phyloP scores from a whole-genome alignment of 2,888 invertebrate species.

The Metalampra italica region DNA sequence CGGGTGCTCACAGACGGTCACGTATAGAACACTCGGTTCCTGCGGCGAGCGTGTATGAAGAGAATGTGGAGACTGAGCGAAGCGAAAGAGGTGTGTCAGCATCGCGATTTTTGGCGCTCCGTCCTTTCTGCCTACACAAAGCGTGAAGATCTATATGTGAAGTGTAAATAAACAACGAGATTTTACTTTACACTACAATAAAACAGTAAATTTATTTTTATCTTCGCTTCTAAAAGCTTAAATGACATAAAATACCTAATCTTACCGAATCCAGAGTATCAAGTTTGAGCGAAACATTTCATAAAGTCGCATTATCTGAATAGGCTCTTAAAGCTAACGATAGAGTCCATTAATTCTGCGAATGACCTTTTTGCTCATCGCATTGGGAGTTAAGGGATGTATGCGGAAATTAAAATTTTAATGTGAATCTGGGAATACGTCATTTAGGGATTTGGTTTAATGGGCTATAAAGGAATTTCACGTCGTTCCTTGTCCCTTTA shows the following conservation, averaged over 20 bases:
- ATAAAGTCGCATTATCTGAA: slow-evolving; percentile 31
- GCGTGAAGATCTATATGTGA: too few relatives aligned
- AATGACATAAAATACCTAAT: neutral
- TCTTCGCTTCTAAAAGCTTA: neutral
- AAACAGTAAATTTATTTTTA: neutral
- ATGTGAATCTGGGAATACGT: slow-evolving; percentile 3
- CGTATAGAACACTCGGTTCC: too few relatives aligned
- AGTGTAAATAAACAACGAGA: neutral
- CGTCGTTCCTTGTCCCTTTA: too few relatives aligned
- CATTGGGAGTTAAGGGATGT: slow-evolving; percentile 6
- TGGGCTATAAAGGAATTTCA: neutral
- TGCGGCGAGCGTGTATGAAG: too few relatives aligned
- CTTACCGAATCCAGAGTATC: neutral
- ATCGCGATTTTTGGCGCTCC: too few relatives aligned
- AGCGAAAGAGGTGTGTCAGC: too few relatives aligned
- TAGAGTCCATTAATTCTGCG: slow-evolving; percentile 39
- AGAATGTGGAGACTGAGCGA: too few relatives aligned
- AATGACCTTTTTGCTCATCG: slow-evolving; percentile 19
- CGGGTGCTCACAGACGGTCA: too few relatives aligned
- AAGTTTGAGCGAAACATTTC: slow-evolving; percentile 16
- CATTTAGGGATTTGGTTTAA: slow-evolving; percentile 1
- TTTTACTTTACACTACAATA: neutral
- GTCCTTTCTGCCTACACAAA: too few relatives aligned
- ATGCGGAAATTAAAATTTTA: slow-evolving; percentile 14
- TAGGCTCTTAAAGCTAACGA: slow-evolving; percentile 38